phyloP scores from a whole-genome alignment of 2,888 invertebrate species.

The Campoplex capitator region DNA sequence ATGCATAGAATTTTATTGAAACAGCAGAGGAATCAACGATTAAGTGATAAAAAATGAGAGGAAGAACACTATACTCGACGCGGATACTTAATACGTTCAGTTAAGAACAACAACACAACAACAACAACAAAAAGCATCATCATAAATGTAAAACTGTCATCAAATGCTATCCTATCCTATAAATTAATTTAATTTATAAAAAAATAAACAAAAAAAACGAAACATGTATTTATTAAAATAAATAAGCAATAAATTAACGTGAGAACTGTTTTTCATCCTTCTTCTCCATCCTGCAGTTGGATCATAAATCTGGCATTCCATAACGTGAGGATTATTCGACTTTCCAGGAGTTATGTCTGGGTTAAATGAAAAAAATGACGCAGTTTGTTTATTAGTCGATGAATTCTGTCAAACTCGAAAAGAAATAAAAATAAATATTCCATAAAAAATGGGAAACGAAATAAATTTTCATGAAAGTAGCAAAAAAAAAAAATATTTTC shows the following conservation, averaged over 20 bases:
- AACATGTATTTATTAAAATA: constrained; percentile 85
- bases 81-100: constrained; percentile 63
- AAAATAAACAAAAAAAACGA: constrained; percentile 80
- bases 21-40: constrained; percentile 52
- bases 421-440: too few relatives aligned
- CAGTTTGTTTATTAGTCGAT: too few relatives aligned
- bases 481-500: too few relatives aligned
- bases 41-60: constrained; percentile 65
- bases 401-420: too few relatives aligned
- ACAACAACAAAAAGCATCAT: constrained; percentile 61
- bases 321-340: too few relatives aligned
- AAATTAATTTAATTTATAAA: constrained; percentile 85
- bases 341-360: too few relatives aligned
- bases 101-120: constrained; percentile 33
- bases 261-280: constrained; percentile 29
- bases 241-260: constrained; percentile 83
- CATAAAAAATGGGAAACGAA: too few relatives aligned
- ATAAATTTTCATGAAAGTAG: too few relatives aligned
- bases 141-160: constrained; percentile 74
- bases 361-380: too few relatives aligned
- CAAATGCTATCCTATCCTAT: constrained; percentile 83
- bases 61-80: constrained; percentile 62
- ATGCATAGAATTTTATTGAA: constrained; percentile 50
- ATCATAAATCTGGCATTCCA: too few relatives aligned
- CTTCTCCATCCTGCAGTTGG: neutral